These are phyloP conservation scores for Physella acuta DNA, from an alignment of 1,140 invertebrate species.

Conservation along the genomic window DNA sequence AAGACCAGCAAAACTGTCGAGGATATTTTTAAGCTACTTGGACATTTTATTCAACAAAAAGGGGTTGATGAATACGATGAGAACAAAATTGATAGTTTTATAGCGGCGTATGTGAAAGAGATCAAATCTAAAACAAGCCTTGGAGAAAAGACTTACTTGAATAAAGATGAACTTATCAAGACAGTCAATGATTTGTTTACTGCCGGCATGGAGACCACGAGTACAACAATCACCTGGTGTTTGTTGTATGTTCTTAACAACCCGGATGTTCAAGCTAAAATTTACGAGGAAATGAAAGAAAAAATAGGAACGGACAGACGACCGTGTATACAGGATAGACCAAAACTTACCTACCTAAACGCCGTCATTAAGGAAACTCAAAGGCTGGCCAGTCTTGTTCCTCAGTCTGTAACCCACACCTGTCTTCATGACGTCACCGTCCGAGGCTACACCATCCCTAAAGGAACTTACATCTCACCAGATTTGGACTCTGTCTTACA, in stretches of 20 bases:
- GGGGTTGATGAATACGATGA: conserved; percentile 30
- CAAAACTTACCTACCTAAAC: conserved; percentile 23
- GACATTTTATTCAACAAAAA: conserved; percentile 12
- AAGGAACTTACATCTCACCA: conserved; percentile 45
- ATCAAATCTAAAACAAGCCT: conserved; percentile 14
- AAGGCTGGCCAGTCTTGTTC: conserved; percentile 35
- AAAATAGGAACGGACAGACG: conserved; percentile 2
- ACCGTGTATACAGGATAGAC: conserved; percentile 28
- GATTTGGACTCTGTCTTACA: conserved; percentile 47
- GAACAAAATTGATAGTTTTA: conserved; percentile 33
- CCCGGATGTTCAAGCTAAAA: conserved; percentile 8
- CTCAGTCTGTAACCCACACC: conserved; percentile 50
- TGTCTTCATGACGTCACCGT: conserved; percentile 39
- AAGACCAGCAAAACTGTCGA: conserved; percentile 7
- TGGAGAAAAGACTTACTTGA: conserved; percentile 25
- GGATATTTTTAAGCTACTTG: conserved; percentile 7
- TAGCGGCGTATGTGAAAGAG: conserved; percentile 34
- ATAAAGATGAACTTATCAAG: conserved; percentile 26
- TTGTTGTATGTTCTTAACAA: background rate
- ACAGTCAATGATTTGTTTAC: conserved; percentile 69
- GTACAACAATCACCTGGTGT: background rate
- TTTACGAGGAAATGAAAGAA: background rate
- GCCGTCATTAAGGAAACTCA: conserved; percentile 29
- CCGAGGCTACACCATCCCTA: conserved; percentile 50
- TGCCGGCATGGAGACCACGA: conserved; percentile 82